Percentiles rank a stretch among this genome's conserved stretches.
Conservation (phyloP, 2,888 invertebrate species). For the Heterodera filipjevi region DNA sequence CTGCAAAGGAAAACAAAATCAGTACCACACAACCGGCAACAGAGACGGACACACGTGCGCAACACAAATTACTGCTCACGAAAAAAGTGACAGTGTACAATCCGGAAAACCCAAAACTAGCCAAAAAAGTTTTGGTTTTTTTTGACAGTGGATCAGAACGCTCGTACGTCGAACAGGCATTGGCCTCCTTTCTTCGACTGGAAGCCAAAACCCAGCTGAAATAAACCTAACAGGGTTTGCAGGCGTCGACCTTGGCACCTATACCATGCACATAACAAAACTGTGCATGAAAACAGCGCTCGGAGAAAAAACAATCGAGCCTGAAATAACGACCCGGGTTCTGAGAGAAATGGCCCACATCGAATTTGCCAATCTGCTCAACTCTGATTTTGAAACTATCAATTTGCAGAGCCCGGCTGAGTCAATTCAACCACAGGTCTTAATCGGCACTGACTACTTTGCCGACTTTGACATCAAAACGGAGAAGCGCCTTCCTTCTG, state of each 20-base stretch:
- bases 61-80: slow-evolving; percentile 6
- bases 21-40: not conserved
- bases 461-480: slow-evolving; percentile 1
- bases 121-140: slow-evolving; percentile 9
- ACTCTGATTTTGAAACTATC: not conserved
- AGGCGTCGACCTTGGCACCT: slow-evolving; percentile 5
- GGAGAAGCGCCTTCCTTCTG: slow-evolving; percentile 4
- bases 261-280: slow-evolving; percentile 14
- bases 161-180: not conserved
- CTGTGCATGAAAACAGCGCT: slow-evolving; percentile 1
- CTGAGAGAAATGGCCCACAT: not conserved
- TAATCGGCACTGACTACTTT: slow-evolving; percentile 3
- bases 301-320: not conserved
- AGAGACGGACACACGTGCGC: not conserved
- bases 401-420: not conserved
- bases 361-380: not conserved
- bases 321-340: not conserved
- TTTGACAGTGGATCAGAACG: slow-evolving; percentile 7
- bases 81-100: slow-evolving; percentile 16
- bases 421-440: not conserved
- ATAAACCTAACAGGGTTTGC: slow-evolving; percentile 16
- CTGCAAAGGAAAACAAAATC: not conserved
- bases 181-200: not conserved
- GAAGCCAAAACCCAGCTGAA: not conserved
- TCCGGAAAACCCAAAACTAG: not conserved